Conservation (phyloP, 2,113 vertebrate genomes). For the Syrrhaptes paradoxus region DNA sequence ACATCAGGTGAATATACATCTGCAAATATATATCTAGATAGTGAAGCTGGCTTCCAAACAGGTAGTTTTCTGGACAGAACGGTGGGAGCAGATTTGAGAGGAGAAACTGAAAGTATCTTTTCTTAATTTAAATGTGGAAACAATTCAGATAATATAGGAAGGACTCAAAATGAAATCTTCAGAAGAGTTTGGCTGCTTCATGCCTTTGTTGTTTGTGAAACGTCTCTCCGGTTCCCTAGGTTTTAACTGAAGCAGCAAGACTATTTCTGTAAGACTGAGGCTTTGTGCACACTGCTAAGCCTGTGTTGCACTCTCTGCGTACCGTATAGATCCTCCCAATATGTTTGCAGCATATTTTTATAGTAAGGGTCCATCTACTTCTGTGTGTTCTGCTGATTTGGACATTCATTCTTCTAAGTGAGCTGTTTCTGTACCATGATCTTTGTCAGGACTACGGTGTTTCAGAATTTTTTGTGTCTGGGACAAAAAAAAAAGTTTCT, state of each 20-base stretch:
- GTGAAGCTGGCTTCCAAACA: not conserved
- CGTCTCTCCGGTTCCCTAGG: not conserved
- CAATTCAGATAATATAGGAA: not conserved
- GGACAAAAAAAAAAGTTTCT: not conserved
- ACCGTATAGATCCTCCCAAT: not conserved
- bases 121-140: not conserved
- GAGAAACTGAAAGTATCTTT: not conserved
- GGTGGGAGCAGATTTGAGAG: not conserved
- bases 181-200: not conserved
- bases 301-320: not conserved
- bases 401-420: not conserved
- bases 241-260: not conserved
- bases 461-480: not conserved
- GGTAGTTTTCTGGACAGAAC: not conserved
- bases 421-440: not conserved
- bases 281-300: not conserved
- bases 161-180: not conserved
- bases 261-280: not conserved
- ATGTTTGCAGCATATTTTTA: not conserved
- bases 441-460: not conserved
- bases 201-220: not conserved
- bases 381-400: not conserved
- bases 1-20: not conserved
- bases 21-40: not conserved
- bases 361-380: not conserved